Conservation (phyloP, 1,140 invertebrate species). For the Wiebesia pumilae region DNA sequence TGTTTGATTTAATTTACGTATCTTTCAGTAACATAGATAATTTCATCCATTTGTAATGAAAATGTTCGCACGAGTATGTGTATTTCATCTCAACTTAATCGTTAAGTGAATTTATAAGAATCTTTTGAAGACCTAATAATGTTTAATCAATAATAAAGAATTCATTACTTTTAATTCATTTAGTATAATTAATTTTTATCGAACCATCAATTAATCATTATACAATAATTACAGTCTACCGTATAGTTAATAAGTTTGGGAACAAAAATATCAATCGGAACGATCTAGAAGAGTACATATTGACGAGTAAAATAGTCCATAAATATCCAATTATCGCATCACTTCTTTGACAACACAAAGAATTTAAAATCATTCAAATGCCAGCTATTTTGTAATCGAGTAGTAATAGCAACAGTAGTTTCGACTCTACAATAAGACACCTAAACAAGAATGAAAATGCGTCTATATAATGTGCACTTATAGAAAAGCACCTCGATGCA, state of each 20-base stretch:
- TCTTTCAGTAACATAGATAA: too few species aligned
- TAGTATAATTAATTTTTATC: too few species aligned
- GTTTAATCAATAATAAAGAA: too few species aligned
- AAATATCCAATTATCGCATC: slow-evolving; percentile 42
- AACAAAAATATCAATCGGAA: not conserved
- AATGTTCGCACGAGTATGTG: too few species aligned
- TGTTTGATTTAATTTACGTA: too few species aligned
- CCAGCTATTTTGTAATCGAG: slow-evolving; percentile 23
- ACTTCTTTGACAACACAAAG: not conserved
- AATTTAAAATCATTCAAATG: slow-evolving; percentile 30
- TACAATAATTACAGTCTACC: not conserved
- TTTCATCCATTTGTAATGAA: too few species aligned
- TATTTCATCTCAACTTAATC: too few species aligned
- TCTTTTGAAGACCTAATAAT: too few species aligned
- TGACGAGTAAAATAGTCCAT: not conserved
- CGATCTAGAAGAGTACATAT: not conserved
- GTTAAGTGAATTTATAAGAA: too few species aligned
- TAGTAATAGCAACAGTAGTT: not conserved
- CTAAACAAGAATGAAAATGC: slow-evolving; percentile 18
- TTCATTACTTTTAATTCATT: too few species aligned
- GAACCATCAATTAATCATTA: not conserved
- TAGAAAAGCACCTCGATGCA: slow-evolving; percentile 11
- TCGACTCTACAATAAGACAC: not conserved
- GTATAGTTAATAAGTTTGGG: not conserved
- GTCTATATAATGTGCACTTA: not conserved